Percentiles rank a stretch among this genome's conserved stretches.
Evolutionary conservation across 2,888 invertebrate species (phyloP).

Genomic region (Acanthacorydalis orientalis): DNA sequence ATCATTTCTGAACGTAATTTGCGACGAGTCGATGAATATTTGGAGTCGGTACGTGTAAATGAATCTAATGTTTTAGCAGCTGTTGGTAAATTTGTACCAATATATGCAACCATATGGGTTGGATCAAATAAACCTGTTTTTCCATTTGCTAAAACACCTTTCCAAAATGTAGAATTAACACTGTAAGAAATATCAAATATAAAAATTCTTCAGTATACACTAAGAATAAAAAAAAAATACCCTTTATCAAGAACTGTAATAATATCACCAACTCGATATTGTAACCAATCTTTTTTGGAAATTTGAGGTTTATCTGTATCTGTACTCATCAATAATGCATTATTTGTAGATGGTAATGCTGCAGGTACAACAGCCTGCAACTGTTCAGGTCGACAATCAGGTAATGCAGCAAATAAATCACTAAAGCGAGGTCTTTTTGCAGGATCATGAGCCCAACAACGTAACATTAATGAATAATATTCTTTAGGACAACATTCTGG

Average conservation of each 20-base stretch:
- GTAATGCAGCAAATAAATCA: conserved; percentile 61
- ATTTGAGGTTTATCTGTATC: conserved; percentile 30
- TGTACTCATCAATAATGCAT: neutral
- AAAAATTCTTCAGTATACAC: neutral
- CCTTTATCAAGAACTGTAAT: conserved; percentile 83
- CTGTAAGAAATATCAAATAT: conserved; percentile 19
- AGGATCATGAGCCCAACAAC: conserved; percentile 94
- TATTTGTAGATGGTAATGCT: conserved; percentile 18
- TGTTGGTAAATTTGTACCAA: conserved; percentile 57
- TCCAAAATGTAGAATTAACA: conserved; percentile 62
- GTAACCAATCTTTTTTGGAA: conserved; percentile 48
- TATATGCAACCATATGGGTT: conserved; percentile 69
- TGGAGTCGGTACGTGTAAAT: conserved; percentile 35
- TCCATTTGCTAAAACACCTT: conserved; percentile 75
- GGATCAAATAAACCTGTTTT: conserved; percentile 91
- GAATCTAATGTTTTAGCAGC: conserved; percentile 33
- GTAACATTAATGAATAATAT: conserved; percentile 80
- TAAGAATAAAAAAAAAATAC: conserved; percentile 9
- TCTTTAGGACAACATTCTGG: conserved; percentile 91
- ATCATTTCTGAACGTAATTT: conserved; percentile 83
- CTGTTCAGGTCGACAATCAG: conserved; percentile 81
- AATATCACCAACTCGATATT: conserved; percentile 75
- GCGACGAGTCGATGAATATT: conserved; percentile 35
- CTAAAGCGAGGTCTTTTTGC: conserved; percentile 76
- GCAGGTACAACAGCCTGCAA: conserved; percentile 55